Base-by-base conservation (phyloP, 1,140 invertebrate genomes). In the Bombus picipes region DNA sequence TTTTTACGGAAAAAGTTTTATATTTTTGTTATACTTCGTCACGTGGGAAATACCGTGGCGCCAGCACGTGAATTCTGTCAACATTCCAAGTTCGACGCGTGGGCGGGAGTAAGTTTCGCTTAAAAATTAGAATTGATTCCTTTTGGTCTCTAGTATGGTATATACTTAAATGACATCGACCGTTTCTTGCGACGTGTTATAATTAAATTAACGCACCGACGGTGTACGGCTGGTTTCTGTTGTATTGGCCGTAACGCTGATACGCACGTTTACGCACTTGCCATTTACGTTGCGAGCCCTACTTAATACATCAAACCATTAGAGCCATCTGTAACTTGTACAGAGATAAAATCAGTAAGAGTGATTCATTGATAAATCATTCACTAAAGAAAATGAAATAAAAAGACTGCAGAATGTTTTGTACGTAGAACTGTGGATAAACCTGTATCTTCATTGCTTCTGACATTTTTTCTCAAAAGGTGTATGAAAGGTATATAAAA, bases 21-120 rank as follows among this genome's bases (percentile, higher is more conserved):
- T 43, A 28, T 22, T 78, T 70, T n/a, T 37, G 6, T 41, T 43
- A 53, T 18, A 71, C 37, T 73, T 37, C 2, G 41, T 74, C 78
- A 85, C 79, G 84, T 82, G 80, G 37, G 37, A 76, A 82, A 68
- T 39, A 82, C 28, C 47, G 37, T 37, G 72, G 72, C 62, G 62
- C 72, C 71, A 62, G 32, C 84, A 86, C 80, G 65, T 83, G 85
- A 83, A 70, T 75, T 59, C 32, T 73, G 68, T 80, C 77, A 47
- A 15, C n/a, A 37, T 37, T 75, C 34, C 71, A 37, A 82, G 10
- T 34, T 18, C 2, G 13, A 32, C 13, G 53, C 80, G 85, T 86
- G 57, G 53, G 53, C 2, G 80, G n/a, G 13, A 77, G 34, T 12
- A 22, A 77, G 22, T 74, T 76, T 43, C n/a, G 53, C 34, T 83